phyloP scores from a whole-genome alignment of 2,113 vertebrate species.

The Illadopsis cleaveri region DNA sequence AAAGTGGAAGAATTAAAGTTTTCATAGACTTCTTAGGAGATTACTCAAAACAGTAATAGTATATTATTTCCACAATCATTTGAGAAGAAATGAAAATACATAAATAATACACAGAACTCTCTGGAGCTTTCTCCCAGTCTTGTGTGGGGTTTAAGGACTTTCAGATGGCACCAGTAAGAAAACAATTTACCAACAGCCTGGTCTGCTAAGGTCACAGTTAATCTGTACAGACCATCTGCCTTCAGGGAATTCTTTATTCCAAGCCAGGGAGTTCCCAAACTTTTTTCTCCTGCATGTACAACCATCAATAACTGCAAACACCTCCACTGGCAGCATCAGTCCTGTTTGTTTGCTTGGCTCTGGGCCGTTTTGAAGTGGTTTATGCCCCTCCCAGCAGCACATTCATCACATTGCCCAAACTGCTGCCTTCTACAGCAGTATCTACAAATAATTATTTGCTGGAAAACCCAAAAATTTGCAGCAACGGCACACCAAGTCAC shows the following conservation, averaged over 20 bases:
- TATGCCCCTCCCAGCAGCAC: neutral
- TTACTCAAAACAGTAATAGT: neutral
- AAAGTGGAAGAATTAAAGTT: neutral
- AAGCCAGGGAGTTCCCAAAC: conserved; percentile 10
- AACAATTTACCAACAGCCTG: neutral
- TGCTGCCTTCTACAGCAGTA: neutral
- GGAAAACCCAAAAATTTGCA: neutral
- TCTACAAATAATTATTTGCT: neutral
- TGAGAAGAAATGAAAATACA: neutral
- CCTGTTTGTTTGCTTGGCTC: neutral
- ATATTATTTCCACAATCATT: neutral
- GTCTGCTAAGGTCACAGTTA: neutral
- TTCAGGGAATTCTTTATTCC: neutral
- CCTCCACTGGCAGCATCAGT: neutral
- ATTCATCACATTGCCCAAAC: neutral
- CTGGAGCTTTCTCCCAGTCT: neutral
- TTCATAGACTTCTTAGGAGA: neutral
- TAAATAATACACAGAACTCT: neutral
- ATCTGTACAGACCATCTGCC: neutral
- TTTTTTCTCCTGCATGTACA: neutral
- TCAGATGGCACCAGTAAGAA: neutral
- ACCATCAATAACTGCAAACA: neutral
- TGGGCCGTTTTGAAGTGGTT: neutral
- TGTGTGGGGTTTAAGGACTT: neutral
- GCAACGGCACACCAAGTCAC: neutral